A percentile compares a stretch with the other conserved stretches of the same genome.
Evolutionary conservation across 2,797 vertebrate species (phyloP).

Genomic region (Spea hammondii): DNA sequence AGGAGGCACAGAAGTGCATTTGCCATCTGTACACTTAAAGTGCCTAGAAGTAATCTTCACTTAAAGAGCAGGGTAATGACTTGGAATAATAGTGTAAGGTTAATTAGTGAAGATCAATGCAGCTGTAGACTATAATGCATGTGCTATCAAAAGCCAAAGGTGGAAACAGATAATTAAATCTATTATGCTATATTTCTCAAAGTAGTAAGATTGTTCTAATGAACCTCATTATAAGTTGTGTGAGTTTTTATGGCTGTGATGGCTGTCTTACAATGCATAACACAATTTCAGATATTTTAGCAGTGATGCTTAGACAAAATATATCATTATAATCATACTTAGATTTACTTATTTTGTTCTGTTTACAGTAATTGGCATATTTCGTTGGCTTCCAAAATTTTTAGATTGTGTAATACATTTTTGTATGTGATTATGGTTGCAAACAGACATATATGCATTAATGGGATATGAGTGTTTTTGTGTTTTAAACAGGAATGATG

Average conservation of each 20-base stretch:
- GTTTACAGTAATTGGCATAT: no score
- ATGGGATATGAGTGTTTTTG: no score
- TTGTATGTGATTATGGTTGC: no score
- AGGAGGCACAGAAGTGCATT: constrained; percentile 40
- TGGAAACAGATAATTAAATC: constrained; percentile 45
- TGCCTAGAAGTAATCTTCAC: constrained; percentile 36
- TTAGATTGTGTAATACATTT: no score
- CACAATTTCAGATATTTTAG: neutral
- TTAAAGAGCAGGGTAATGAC: constrained; percentile 45
- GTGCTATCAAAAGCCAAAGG: constrained; percentile 39
- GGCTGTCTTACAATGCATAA: neutral
- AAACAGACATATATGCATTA: no score
- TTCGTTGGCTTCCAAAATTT: no score
- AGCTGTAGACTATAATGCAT: constrained; percentile 39
- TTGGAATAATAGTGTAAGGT: constrained; percentile 50
- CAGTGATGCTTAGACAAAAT: neutral
- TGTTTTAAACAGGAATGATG: no score
- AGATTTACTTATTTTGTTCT: neutral
- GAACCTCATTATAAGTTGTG: constrained; percentile 19
- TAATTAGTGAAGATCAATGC: constrained; percentile 51
- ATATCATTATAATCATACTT: neutral
- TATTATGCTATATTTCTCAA: constrained; percentile 34
- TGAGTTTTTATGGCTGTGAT: neutral
- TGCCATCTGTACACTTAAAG: constrained; percentile 41
- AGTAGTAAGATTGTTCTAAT: constrained; percentile 30